Conservation (phyloP, 2,888 invertebrate genomes). For the Diarsia rubi region DNA sequence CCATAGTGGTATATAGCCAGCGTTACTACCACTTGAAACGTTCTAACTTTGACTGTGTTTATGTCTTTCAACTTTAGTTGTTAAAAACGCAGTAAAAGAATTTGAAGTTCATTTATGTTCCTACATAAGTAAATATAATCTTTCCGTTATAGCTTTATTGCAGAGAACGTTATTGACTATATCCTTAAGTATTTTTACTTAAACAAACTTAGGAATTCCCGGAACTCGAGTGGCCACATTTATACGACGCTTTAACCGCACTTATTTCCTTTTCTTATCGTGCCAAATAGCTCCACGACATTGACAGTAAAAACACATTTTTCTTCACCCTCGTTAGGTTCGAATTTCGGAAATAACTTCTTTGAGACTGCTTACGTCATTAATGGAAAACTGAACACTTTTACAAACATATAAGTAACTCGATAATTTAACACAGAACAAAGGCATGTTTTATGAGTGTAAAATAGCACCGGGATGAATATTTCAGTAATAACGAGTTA, state of each 20-base stretch:
- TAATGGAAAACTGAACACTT: conserved; percentile 45
- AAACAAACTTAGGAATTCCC: conserved; percentile 41
- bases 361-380: conserved; percentile 54
- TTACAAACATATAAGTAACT: too few species aligned
- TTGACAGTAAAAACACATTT: conserved; percentile 60
- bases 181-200: conserved; percentile 42
- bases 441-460: conserved; percentile 50
- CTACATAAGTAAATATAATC: conserved; percentile 39
- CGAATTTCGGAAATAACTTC: conserved; percentile 66
- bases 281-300: conserved; percentile 52
- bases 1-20: conserved; percentile 53
- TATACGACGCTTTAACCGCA: conserved; percentile 51
- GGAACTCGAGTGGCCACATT: conserved; percentile 54
- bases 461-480: conserved; percentile 41
- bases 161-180: conserved; percentile 39
- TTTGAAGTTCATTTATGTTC: conserved; percentile 48
- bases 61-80: conserved; percentile 47
- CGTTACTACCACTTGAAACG: conserved; percentile 42
- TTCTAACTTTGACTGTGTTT: conserved; percentile 42
- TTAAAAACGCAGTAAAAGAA: conserved; percentile 48
- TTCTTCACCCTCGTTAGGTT: conserved; percentile 55
- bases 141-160: conserved; percentile 30
- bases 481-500: conserved; percentile 58
- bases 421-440: conserved; percentile 42
- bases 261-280: conserved; percentile 61